Evolutionary conservation across 1,140 invertebrate genomes (phyloP).

Genomic region (Heliconius congener): DNA sequence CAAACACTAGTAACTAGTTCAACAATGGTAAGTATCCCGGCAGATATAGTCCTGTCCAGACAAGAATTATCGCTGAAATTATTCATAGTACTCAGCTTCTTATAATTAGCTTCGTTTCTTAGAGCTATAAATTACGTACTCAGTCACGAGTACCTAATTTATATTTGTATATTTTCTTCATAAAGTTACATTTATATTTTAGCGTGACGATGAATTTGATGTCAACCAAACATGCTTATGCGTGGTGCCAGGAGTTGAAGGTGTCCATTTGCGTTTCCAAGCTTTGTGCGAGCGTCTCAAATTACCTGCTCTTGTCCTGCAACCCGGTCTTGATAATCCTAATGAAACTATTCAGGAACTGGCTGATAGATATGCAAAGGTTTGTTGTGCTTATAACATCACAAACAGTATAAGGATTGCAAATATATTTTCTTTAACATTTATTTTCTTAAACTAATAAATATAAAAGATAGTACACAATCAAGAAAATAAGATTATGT

Average conservation of each 20-base stretch:
- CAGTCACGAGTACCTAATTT: no score
- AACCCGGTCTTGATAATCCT: constrained; percentile 42
- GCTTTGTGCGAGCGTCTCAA: constrained; percentile 50
- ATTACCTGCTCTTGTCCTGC: constrained; percentile 49
- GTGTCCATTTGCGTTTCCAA: constrained; percentile 43
- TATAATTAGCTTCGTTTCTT: no score
- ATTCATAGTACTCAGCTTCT: no score
- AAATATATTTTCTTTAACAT: no score
- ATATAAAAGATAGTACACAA: no score
- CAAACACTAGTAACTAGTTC: constrained; percentile 46
- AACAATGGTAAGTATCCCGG: constrained; percentile 42
- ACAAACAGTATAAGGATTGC: no score
- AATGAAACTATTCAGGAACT: constrained; percentile 43
- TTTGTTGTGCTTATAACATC: constrained; percentile 7
- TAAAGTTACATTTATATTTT: background rate
- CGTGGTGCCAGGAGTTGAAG: constrained; percentile 58
- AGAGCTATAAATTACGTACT: no score
- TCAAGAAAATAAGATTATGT: no score
- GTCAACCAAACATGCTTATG: constrained; percentile 45
- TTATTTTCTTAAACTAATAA: no score
- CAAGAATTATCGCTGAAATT: no score
- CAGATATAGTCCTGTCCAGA: no score
- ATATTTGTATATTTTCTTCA: background rate
- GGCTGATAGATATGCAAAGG: constrained; percentile 45
- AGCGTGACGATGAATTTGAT: constrained; percentile 56